Evolutionary conservation across 2,113 vertebrate genomes (phyloP).

Genomic region (Heterochromis multidens): DNA sequence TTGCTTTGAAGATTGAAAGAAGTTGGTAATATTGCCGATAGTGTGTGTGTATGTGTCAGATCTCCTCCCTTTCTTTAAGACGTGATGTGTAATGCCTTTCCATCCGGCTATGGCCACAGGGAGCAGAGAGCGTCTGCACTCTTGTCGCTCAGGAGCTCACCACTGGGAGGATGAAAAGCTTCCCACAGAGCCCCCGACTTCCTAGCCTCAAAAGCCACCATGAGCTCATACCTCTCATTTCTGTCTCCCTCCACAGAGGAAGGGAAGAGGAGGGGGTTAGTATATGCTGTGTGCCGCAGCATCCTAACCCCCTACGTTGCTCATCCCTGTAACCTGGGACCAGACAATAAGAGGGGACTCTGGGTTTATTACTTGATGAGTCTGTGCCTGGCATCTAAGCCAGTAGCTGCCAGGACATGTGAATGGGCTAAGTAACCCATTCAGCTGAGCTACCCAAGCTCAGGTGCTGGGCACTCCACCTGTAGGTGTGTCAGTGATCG

Average conservation of each 20-base stretch:
- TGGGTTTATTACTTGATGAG: slow-evolving; percentile 76
- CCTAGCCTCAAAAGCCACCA: slow-evolving; percentile 89
- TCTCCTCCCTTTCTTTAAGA: slow-evolving; percentile 18
- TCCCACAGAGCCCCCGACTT: slow-evolving; percentile 93
- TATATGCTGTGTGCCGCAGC: neutral
- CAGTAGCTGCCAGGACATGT: slow-evolving; percentile 5
- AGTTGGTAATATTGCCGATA: slow-evolving; percentile 59
- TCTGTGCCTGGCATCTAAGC: slow-evolving; percentile 30
- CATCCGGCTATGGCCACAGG: slow-evolving; percentile 81
- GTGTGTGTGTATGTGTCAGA: slow-evolving; percentile 13
- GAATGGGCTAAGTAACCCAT: slow-evolving; percentile 13
- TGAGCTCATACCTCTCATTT: slow-evolving; percentile 95
- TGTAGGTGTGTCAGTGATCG: slow-evolving; percentile 33
- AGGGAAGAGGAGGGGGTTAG: slow-evolving; percentile 12
- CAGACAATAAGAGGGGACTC: slow-evolving; percentile 73
- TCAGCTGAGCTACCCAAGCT: neutral
- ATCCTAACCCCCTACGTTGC: slow-evolving; percentile 11
- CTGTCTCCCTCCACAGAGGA: slow-evolving; percentile 54
- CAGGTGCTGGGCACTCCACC: slow-evolving; percentile 19
- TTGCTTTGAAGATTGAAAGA: slow-evolving; percentile 63
- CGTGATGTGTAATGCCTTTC: slow-evolving; percentile 81
- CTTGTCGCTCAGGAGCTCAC: slow-evolving; percentile 90
- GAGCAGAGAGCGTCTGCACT: slow-evolving; percentile 89
- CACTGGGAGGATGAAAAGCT: slow-evolving; percentile 98
- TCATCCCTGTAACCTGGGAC: slow-evolving; percentile 11